Evolutionary conservation across 2,113 vertebrate species (phyloP).

Genomic region (Gadus chalcogrammus): DNA sequence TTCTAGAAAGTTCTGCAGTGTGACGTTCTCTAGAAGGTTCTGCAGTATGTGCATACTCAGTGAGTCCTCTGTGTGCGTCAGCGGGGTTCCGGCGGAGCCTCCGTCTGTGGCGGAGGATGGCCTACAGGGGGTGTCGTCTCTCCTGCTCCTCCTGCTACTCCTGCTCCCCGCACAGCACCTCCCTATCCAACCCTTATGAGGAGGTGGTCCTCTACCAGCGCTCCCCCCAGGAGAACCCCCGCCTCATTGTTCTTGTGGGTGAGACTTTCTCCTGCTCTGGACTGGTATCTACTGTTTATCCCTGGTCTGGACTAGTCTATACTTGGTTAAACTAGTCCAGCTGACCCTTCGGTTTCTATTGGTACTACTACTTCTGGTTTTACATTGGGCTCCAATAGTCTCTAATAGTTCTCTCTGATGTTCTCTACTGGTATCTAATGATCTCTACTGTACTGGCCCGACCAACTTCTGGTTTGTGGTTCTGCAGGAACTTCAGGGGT

Average conservation of each 20-base stretch:
- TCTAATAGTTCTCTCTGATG: no score
- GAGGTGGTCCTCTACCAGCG: conserved; percentile 86
- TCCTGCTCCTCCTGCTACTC: conserved; percentile 55
- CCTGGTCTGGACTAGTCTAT: no score
- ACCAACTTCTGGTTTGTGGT: background rate
- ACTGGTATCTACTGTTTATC: no score
- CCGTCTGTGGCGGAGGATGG: conserved; percentile 81
- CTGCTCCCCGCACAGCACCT: conserved; percentile 51
- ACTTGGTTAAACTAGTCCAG: no score
- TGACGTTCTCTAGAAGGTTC: no score
- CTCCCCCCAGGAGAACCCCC: conserved; percentile 70
- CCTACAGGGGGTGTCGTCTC: conserved; percentile 53
- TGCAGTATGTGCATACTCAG: background rate
- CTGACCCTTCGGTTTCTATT: no score
- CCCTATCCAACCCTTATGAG: conserved; percentile 77
- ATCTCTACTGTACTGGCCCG: no score
- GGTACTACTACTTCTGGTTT: no score
- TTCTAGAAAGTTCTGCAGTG: no score
- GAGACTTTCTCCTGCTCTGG: conserved; percentile 34
- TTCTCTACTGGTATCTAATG: no score
- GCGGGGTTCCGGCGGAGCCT: conserved; percentile 90
- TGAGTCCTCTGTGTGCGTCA: conserved; percentile 42
- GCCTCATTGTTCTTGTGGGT: conserved; percentile 86
- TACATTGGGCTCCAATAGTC: no score
- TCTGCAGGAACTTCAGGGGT: conserved; percentile 85